A percentile compares a stretch with the other conserved stretches of the same genome.
Evolutionary conservation across 1,140 invertebrate genomes (phyloP).

Genomic region (Sinella curviseta): DNA sequence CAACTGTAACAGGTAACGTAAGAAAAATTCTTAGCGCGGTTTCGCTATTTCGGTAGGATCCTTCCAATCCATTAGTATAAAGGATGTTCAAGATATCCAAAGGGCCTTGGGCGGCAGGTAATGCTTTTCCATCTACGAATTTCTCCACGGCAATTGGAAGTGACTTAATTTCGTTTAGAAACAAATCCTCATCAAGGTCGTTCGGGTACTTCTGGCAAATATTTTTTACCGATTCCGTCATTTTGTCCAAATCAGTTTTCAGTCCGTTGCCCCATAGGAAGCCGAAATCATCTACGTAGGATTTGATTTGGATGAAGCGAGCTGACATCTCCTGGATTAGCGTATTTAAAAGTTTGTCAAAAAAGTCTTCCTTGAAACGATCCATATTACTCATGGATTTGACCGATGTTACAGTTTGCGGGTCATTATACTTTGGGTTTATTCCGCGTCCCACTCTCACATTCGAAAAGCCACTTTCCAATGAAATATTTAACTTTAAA

Average conservation of each 20-base stretch:
- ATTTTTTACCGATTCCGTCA: background rate
- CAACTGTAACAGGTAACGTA: constrained; percentile 45
- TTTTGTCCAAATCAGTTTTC: background rate
- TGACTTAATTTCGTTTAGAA: background rate
- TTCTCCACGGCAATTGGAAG: no score
- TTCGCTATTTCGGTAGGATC: background rate
- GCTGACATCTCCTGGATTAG: background rate
- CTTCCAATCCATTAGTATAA: background rate
- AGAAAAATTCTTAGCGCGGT: constrained; percentile 42
- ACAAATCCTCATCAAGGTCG: background rate
- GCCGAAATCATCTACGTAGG: background rate
- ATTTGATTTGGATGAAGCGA: background rate
- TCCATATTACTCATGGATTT: background rate
- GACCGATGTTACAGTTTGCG: background rate
- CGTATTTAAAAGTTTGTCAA: background rate
- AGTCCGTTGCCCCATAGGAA: background rate
- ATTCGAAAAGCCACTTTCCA: background rate
- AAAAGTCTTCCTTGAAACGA: background rate
- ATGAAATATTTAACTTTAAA: background rate
- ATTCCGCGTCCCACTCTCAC: background rate
- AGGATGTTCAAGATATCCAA: no score
- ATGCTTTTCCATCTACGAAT: background rate
- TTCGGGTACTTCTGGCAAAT: background rate
- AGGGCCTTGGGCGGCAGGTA: background rate
- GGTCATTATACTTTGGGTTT: background rate